A percentile compares a stretch with the other conserved stretches of the same genome.
phyloP scores from a whole-genome alignment of 2,113 vertebrate species.

The Pyrgilauda ruficollis region DNA sequence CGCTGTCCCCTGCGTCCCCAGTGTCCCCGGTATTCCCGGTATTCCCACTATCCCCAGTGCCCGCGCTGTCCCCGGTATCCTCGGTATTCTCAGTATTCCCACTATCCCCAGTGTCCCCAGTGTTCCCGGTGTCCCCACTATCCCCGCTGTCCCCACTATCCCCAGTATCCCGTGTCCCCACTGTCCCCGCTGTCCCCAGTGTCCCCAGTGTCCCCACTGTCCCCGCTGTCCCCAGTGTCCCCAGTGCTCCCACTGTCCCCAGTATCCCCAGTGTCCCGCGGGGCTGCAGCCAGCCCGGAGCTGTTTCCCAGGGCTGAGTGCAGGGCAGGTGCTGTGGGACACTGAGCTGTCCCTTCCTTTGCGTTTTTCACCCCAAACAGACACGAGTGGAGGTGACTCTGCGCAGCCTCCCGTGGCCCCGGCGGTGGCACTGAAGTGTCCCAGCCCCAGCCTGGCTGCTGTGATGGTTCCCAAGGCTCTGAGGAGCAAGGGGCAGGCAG shows the following conservation, averaged over 20 bases:
- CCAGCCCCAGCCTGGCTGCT: not conserved
- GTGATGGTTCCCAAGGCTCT: rapidly evolving
- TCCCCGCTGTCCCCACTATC: rapidly evolving
- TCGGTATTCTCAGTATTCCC: rapidly evolving
- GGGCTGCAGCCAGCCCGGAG: not conserved
- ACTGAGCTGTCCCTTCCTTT: not conserved
- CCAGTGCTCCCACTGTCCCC: rapidly evolving
- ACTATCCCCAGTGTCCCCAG: rapidly evolving
- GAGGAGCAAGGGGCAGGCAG: not conserved
- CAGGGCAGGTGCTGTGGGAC: not conserved
- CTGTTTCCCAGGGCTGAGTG: not conserved
- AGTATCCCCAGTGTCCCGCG: rapidly evolving
- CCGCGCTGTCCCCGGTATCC: not conserved
- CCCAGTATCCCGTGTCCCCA: rapidly evolving
- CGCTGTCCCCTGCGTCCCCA: too few species aligned
- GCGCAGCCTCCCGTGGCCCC: not conserved
- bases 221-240: not conserved
- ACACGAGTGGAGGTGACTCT: not conserved
- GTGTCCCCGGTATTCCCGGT: too few species aligned
- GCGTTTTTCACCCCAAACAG: not conserved
- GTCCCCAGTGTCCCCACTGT: rapidly evolving
- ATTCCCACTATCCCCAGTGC: rapidly evolving
- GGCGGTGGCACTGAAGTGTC: not conserved
- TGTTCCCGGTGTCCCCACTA: too few species aligned
- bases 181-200: rapidly evolving